Base-by-base conservation (phyloP, 2,797 vertebrate genomes). In the Rhinoraja longicauda region DNA sequence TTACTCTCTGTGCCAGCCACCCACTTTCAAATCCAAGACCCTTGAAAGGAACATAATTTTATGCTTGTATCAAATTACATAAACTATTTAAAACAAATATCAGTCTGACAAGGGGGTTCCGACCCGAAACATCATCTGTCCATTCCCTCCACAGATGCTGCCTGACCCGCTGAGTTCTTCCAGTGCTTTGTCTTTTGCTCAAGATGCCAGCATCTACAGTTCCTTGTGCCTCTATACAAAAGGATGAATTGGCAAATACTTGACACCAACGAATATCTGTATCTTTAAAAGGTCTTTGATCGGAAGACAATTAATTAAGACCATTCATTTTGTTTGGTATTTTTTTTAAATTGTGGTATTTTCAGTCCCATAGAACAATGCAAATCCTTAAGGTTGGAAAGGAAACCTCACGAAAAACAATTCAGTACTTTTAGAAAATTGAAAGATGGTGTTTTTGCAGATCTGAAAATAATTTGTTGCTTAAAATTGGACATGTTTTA, bases 321-420 rank as follows among this genome's bases (percentile, higher is more conserved):
- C n/a, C 32, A 36, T 90, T 90, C 17, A 24, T 90, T 90, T 90
- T 59, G 86, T 67, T 90, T 90, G 86, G 57, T 59, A 57, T 15
- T 88, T n/a, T 36, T 19, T 17, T 78, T 78, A 32, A 3, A 5
- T 62, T 90, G 59, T 90, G 59, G 29, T 32, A 90, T 32, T 67
- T 86, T 13, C 59, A 67, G 19, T 36, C 36, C n/a, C 53, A 82
- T 82, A 53, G 39, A 53, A 39, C 45, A 82, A 21, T 57, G 21
- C 36, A 90, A 90, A 64, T 62, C 59, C 29, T 36, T 15, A 59
- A 88, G 8, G 13, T 90, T 36, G 19, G 32, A 90, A 45, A 90
- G 64, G 19, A 8, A 13, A 64, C 32, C 32, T 90, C 36, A 45
- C 72, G 88, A 64, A n/a, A 70, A 70, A 45, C 36, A 70, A 67